Conservation (phyloP, 2,888 invertebrate species). For the Athalia cordata region DNA sequence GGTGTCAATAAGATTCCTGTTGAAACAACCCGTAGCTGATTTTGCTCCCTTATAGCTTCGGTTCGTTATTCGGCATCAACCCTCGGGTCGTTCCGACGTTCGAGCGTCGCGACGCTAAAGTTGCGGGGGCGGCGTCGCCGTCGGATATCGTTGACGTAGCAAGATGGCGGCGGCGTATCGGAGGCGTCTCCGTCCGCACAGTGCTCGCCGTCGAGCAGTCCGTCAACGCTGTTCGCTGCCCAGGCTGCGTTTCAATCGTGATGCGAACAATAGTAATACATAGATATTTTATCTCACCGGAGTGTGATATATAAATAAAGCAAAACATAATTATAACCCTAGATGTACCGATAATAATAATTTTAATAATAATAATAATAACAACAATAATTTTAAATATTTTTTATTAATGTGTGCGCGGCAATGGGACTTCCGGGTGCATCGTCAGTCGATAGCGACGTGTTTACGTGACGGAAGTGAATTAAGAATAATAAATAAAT, state of each 20-base stretch:
- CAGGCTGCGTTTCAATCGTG: conserved; percentile 12
- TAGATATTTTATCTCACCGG: too few relatives aligned
- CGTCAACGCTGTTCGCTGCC: conserved; percentile 62
- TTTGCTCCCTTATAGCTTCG: background rate
- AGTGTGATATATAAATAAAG: too few relatives aligned
- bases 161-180: conserved; percentile 71
- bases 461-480: conserved; percentile 44
- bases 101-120: conserved; percentile 42
- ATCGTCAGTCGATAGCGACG: background rate
- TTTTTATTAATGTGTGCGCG: background rate
- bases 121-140: conserved; percentile 65
- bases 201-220: conserved; percentile 70
- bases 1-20: conserved; percentile 11
- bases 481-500: too few relatives aligned
- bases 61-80: conserved; percentile 11
- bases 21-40: conserved; percentile 33
- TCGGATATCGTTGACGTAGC: conserved; percentile 64
- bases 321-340: background rate
- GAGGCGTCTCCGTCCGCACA: conserved; percentile 72
- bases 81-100: conserved; percentile 44
- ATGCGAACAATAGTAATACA: background rate
- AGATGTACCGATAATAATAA: conserved; percentile 17
- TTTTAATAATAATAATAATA: background rate
- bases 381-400: conserved; percentile 6
- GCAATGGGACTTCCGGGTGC: conserved; percentile 21